Evolutionary conservation across 2,797 vertebrate species (phyloP).

Genomic region (Garrulus glandarius): DNA sequence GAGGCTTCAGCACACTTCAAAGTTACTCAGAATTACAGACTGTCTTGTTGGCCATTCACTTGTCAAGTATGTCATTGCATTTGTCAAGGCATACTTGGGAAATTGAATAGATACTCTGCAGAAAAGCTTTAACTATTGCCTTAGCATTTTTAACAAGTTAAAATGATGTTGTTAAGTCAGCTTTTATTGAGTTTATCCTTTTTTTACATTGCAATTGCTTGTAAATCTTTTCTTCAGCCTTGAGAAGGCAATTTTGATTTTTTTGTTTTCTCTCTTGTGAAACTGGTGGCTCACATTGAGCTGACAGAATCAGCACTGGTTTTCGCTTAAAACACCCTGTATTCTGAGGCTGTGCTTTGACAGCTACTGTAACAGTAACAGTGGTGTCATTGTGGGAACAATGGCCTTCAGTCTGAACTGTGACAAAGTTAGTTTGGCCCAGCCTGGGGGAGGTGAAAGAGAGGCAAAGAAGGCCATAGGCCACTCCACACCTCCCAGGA

Average conservation of each 20-base stretch:
- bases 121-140: not conserved
- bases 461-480: not conserved
- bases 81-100: not conserved
- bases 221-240: not conserved
- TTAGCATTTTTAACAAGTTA: not conserved
- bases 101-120: not conserved
- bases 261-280: not conserved
- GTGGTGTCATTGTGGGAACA: not conserved
- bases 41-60: not conserved
- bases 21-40: not conserved
- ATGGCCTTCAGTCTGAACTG: not conserved
- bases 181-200: not conserved
- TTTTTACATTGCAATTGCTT: not conserved
- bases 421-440: not conserved
- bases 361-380: not conserved
- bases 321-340: not conserved
- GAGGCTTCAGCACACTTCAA: not conserved
- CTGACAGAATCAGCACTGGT: not conserved
- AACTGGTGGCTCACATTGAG: not conserved
- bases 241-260: not conserved
- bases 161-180: not conserved
- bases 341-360: not conserved
- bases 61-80: not conserved
- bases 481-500: not conserved
- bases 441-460: not conserved